A percentile compares a stretch with the other conserved stretches of the same genome.
These are phyloP conservation scores for Myotis yumanensis DNA, from an alignment of 2,113 vertebrate genomes.

Conservation along the genomic window DNA sequence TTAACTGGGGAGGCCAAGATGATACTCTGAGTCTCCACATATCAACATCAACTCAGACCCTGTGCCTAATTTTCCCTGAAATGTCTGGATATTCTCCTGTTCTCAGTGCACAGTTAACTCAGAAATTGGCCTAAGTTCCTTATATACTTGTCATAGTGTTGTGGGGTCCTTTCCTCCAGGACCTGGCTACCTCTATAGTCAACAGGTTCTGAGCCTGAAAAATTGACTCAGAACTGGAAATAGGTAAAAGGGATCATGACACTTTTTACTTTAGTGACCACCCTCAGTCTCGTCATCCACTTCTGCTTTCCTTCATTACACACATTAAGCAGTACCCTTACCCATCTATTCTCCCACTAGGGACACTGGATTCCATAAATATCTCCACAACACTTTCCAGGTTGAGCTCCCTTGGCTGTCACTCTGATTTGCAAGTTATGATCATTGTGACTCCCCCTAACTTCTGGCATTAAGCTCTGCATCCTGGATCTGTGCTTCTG, in stretches of 20 bases:
- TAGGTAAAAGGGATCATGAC: background rate
- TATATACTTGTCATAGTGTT: background rate
- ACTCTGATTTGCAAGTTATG: background rate
- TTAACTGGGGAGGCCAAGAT: background rate
- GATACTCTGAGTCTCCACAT: background rate
- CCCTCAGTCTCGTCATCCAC: background rate
- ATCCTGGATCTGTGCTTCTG: background rate
- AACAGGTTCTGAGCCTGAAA: background rate
- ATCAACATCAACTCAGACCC: background rate
- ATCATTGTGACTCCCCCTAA: background rate
- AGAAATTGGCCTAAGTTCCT: background rate
- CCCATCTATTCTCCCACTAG: background rate
- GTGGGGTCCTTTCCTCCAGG: background rate
- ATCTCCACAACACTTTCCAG: background rate
- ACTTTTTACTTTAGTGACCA: background rate
- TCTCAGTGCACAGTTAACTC: background rate
- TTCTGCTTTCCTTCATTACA: background rate
- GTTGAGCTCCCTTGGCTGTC: background rate
- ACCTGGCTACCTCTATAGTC: background rate
- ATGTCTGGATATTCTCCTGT: background rate
- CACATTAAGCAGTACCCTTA: background rate
- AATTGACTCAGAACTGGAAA: background rate
- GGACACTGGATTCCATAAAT: background rate
- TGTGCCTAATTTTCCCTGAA: background rate
- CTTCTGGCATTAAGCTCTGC: background rate